These are phyloP conservation scores for Sphenodon punctatus DNA, from an alignment of 2,797 vertebrate genomes.

Conservation along the genomic window DNA sequence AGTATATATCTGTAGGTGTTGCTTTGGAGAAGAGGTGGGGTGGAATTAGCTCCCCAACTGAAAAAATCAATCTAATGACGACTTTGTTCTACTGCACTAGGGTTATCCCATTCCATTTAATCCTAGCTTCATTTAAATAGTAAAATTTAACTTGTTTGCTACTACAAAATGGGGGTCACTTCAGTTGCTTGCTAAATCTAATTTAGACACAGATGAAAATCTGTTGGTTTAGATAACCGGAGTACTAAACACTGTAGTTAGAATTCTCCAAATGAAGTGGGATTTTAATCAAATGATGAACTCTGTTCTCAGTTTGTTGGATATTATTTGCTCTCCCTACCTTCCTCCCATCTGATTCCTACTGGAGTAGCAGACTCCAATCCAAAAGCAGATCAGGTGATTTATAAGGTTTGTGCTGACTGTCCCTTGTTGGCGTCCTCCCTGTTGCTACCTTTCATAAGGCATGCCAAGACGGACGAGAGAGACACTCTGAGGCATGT, in stretches of 20 bases:
- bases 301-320: neutral
- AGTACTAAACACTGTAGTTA: neutral
- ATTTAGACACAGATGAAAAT: neutral
- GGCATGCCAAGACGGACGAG: conserved; percentile 62
- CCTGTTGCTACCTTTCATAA: conserved; percentile 69
- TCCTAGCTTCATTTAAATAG: neutral
- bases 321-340: neutral
- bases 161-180: neutral
- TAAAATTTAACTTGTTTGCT: conserved; percentile 11
- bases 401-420: conserved; percentile 19
- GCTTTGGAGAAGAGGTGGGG: neutral
- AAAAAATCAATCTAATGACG: conserved; percentile 19
- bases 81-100: conserved; percentile 2
- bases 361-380: neutral
- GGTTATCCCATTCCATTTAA: neutral
- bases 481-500: neutral
- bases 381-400: neutral
- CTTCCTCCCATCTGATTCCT: too few species aligned
- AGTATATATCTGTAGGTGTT: neutral
- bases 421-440: conserved; percentile 6
- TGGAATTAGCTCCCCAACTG: neutral
- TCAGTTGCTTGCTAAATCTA: neutral
- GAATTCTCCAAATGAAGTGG: neutral
- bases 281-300: neutral
- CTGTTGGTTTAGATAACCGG: neutral